Evolutionary conservation across 2,113 vertebrate species (phyloP).

Genomic region (Mellivora capensis): DNA sequence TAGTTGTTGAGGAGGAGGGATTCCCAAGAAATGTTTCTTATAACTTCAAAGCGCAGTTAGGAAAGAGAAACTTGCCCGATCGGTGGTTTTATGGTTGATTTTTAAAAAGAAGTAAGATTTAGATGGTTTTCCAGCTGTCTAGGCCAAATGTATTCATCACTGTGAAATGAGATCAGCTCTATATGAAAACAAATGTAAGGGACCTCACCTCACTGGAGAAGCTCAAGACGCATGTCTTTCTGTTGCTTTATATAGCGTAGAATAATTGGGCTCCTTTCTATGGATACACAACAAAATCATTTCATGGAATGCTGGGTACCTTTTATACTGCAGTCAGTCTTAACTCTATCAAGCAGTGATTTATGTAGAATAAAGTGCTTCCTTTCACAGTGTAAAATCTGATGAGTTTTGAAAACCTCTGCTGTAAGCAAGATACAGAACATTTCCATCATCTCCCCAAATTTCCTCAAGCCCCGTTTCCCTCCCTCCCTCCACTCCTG

Average conservation of each 20-base stretch:
- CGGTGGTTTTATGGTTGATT: not conserved
- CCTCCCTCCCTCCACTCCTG: not conserved
- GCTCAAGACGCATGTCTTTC: not conserved
- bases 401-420: not conserved
- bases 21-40: not conserved
- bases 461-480: not conserved
- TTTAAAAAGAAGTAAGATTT: not conserved
- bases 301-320: not conserved
- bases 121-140: not conserved
- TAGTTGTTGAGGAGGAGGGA: rapidly evolving
- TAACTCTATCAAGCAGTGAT: too few species aligned
- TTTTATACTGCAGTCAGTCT: not conserved
- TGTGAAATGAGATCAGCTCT: too few species aligned
- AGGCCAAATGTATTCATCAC: not conserved
- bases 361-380: too few species aligned
- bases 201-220: not conserved
- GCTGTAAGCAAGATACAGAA: too few species aligned
- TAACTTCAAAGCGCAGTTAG: not conserved
- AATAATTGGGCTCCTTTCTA: not conserved
- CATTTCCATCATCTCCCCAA: not conserved
- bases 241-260: too few species aligned
- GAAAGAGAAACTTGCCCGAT: not conserved
- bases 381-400: not conserved
- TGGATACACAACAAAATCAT: not conserved
- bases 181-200: not conserved